Evolutionary conservation across 2,113 vertebrate genomes (phyloP), one percentile per base, ranked within the genome.

Genomic region (Procavia capensis): DNA sequence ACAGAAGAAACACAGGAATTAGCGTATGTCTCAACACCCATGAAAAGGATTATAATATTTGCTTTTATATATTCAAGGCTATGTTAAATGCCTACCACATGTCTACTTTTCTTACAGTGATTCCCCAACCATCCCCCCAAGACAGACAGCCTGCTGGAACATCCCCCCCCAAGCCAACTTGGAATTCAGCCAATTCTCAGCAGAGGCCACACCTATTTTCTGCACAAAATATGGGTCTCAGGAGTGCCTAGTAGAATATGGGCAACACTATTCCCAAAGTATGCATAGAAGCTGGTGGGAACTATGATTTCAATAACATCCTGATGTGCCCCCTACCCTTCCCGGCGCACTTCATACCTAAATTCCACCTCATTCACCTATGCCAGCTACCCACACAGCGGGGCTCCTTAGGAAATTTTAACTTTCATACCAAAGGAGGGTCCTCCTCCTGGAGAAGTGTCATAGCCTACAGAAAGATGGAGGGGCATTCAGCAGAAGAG

Each of bases 261-360:
- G 24, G 25, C 39, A 90, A 85, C 17, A 31, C 11, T 45, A 86
- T 87, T 97, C 88, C 86, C 29, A 78, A 92, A 59, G 63, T 9
- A 90, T 34, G 6, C 34, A 93, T 19, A 25, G 41, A 85, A 84
- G 9, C 66, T 43, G 86, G 72, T 31, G 20, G 39, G 24, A 9
- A 72, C 64, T 72, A 70, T 66, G 66, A 74, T 68, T 96, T 94
- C 31, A 92, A 66, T 47, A 63, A 2, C 43, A 95, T 34, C 10
- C 63, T 68, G 85, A n/a, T 54, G 93, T 47, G 41, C 0, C 0
- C 13, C 36, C 43, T 39, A 7, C 19, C 43, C 82, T 76, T 85
- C 59, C 75, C 61, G 16, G 78, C 13, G 11, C 20, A 59, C 57
- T 22, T 25, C 45, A 95, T 59, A 63, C 34, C 41, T 5, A 89